These are phyloP conservation scores for Scelioninae gen. 2 DNA, from an alignment of 2,888 invertebrate genomes.

Conservation along the genomic window DNA sequence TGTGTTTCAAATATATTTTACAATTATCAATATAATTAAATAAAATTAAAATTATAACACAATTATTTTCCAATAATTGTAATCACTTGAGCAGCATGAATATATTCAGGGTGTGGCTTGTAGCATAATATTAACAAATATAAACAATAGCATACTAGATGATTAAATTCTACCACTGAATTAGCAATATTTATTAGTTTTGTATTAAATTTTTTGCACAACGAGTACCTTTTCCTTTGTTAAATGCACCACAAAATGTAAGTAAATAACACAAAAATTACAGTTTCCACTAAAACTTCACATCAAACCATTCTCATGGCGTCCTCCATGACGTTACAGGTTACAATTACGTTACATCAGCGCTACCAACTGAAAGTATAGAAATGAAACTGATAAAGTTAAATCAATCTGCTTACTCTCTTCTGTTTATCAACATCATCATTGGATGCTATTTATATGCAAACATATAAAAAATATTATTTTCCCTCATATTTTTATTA, in stretches of 20 bases:
- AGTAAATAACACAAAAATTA: slow-evolving; percentile 41
- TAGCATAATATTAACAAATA: slow-evolving; percentile 28
- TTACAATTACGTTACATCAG: slow-evolving; percentile 32
- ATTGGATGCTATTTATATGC: no score
- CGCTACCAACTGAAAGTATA: slow-evolving; percentile 33
- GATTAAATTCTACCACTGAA: not conserved
- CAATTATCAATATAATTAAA: not conserved
- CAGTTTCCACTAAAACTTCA: slow-evolving; percentile 29
- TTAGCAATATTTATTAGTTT: no score
- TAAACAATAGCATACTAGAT: slow-evolving; percentile 24
- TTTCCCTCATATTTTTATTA: no score
- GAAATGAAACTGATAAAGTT: no score
- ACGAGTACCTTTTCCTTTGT: slow-evolving; percentile 11
- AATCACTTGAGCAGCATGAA: not conserved
- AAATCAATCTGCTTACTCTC: no score
- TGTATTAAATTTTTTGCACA: not conserved
- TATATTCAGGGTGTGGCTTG: slow-evolving; percentile 40
- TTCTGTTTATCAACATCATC: no score
- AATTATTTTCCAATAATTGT: not conserved
- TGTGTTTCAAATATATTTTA: not conserved
- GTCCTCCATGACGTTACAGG: slow-evolving; percentile 42
- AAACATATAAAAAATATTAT: no score
- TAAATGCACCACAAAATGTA: slow-evolving; percentile 11
- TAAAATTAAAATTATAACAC: not conserved
- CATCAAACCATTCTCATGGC: slow-evolving; percentile 41